phyloP scores from a whole-genome alignment of 2,797 vertebrate species.

The Scarus forsteni region DNA sequence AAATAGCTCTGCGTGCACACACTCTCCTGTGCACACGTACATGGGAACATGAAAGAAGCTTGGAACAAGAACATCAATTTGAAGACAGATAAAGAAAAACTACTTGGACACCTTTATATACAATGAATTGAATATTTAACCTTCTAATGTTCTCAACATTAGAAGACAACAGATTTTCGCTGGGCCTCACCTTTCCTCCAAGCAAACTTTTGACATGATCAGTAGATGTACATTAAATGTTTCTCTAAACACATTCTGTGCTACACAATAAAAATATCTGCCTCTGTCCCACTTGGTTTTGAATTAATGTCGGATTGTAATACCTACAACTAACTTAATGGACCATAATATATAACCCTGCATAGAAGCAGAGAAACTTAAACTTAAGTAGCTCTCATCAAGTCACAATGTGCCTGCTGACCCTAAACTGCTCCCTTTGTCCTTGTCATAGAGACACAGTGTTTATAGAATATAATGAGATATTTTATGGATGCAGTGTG shows the following conservation, averaged over 20 bases:
- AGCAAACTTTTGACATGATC: too few species aligned
- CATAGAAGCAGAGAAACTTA: slow-evolving; percentile 31
- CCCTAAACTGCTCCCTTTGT: slow-evolving; percentile 33
- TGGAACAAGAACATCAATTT: slow-evolving; percentile 34
- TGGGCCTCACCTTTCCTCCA: background rate
- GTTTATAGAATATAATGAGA: too few species aligned
- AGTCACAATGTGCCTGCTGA: slow-evolving; percentile 19
- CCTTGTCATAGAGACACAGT: slow-evolving; percentile 12
- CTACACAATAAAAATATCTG: background rate
- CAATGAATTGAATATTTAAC: slow-evolving; percentile 15
- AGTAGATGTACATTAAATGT: too few species aligned
- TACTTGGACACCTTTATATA: slow-evolving; percentile 38
- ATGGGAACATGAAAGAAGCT: slow-evolving; percentile 46
- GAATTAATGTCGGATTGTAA: slow-evolving; percentile 27
- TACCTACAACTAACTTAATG: slow-evolving; percentile 31
- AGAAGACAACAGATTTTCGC: slow-evolving; percentile 4
- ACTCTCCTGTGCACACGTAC: slow-evolving; percentile 35
- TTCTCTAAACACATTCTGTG: too few species aligned
- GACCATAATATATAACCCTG: slow-evolving; percentile 44
- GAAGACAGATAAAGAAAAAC: slow-evolving; percentile 43
- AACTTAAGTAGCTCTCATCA: slow-evolving; percentile 26
- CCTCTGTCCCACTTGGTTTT: slow-evolving; percentile 30
- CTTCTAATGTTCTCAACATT: slow-evolving; percentile 4
- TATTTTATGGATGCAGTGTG: too few species aligned
- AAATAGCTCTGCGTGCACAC: slow-evolving; percentile 76